Evolutionary conservation across 1,140 invertebrate species (phyloP).

Genomic region (Sarcophaga bullata): DNA sequence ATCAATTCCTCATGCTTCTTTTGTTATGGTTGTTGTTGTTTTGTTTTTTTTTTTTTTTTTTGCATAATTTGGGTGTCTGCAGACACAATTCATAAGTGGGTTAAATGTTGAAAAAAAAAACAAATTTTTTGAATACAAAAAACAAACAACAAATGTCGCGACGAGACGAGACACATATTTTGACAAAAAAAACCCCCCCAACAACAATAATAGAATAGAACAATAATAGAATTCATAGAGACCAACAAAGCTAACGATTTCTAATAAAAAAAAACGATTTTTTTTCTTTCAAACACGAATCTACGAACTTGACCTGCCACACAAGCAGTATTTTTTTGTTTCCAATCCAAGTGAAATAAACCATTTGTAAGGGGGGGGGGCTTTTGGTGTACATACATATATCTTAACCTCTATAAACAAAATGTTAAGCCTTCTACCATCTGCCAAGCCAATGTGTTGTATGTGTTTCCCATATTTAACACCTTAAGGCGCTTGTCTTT

Average conservation of each 20-base stretch:
- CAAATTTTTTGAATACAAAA: not conserved
- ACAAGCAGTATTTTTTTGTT: not conserved
- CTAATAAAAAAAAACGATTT: conserved; percentile 7
- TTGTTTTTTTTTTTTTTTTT: not conserved
- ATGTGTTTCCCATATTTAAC: not conserved
- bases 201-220: too few relatives aligned
- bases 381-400: too few relatives aligned
- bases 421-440: not conserved
- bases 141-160: not conserved
- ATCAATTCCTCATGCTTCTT: too few relatives aligned
- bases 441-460: not conserved
- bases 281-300: conserved; percentile 24
- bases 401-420: too few relatives aligned
- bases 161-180: too few relatives aligned
- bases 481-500: not conserved
- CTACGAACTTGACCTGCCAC: conserved; percentile 37
- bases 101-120: not conserved
- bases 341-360: not conserved
- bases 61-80: conserved; percentile 10
- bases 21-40: not conserved
- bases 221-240: too few relatives aligned
- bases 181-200: too few relatives aligned
- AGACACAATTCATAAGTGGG: conserved; percentile 25
- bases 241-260: not conserved
- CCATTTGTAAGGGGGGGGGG: too few relatives aligned